These are phyloP conservation scores for Myotis myotis DNA, from an alignment of 2,797 vertebrate genomes.

Conservation along the genomic window DNA sequence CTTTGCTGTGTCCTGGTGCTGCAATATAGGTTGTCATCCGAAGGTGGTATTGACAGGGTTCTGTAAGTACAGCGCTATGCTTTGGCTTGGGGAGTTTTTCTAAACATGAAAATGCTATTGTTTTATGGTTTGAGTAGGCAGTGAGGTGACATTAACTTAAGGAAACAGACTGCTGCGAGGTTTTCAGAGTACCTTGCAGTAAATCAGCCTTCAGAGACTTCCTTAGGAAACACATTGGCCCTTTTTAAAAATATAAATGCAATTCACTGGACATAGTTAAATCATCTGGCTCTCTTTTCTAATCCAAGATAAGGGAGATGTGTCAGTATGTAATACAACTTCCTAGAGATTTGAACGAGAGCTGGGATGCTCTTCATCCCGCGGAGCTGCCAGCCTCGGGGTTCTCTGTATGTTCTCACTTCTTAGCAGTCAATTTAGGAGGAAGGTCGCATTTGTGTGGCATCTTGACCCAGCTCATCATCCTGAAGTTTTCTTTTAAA, in stretches of 20 bases:
- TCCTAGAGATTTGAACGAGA: slow-evolving; percentile 14
- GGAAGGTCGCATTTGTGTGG: not conserved
- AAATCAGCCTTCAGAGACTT: slow-evolving; percentile 74
- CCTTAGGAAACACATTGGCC: slow-evolving; percentile 71
- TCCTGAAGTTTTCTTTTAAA: slow-evolving; percentile 38
- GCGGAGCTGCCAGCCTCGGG: not conserved
- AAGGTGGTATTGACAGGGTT: not conserved
- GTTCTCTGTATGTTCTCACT: slow-evolving; percentile 23
- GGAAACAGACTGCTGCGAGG: slow-evolving; percentile 59
- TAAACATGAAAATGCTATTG: not conserved
- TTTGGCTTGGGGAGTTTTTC: slow-evolving; percentile 18
- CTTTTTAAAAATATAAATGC: slow-evolving; percentile 57
- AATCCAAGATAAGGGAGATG: slow-evolving; percentile 46
- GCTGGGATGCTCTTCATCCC: not conserved
- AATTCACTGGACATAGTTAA: slow-evolving; percentile 29
- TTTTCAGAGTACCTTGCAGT: slow-evolving; percentile 70
- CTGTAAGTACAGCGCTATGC: not conserved
- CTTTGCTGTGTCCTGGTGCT: not conserved
- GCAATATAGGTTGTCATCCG: not conserved
- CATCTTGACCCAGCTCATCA: not conserved
- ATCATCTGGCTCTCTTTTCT: slow-evolving; percentile 23
- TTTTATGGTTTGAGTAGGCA: slow-evolving; percentile 28
- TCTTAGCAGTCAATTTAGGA: not conserved
- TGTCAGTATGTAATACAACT: not conserved
- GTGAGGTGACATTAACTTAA: slow-evolving; percentile 69